Conservation (phyloP, 2,797 vertebrate species). For the Lithobates sylvaticus region DNA sequence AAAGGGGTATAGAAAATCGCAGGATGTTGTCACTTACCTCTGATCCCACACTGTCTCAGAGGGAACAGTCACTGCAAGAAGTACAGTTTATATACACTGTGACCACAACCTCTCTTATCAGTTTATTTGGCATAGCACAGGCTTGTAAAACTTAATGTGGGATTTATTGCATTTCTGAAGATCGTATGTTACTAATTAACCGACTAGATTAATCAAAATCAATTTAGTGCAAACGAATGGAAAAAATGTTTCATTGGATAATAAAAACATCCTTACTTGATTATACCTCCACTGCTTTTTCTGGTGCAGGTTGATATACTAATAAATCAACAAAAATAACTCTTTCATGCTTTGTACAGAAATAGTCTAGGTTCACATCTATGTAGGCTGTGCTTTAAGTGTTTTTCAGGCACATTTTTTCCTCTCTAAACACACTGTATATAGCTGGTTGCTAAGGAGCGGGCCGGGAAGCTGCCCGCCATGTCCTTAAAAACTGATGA, state of each 20-base stretch:
- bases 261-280: not conserved
- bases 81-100: conserved; percentile 22
- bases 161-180: conserved; percentile 18
- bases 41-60: too few relatives aligned
- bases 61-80: not conserved
- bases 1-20: not conserved
- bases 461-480: too few relatives aligned
- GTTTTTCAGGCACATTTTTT: too few relatives aligned
- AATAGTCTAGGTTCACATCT: too few relatives aligned
- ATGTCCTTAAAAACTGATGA: too few relatives aligned
- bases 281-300: not conserved
- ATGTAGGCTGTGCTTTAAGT: too few relatives aligned
- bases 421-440: too few relatives aligned
- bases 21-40: conserved; percentile 1
- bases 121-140: not conserved
- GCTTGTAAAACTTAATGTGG: conserved; percentile 5
- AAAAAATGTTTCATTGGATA: not conserved
- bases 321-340: too few relatives aligned
- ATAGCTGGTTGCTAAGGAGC: too few relatives aligned
- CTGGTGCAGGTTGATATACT: not conserved
- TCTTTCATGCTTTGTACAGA: too few relatives aligned
- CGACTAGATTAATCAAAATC: conserved; percentile 8
- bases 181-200: conserved; percentile 44
- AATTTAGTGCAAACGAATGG: conserved; percentile 1
- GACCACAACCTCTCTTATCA: conserved; percentile 17